Evolutionary conservation across 1,140 invertebrate genomes (phyloP).

Genomic region (Rhopalosiphum padi): DNA sequence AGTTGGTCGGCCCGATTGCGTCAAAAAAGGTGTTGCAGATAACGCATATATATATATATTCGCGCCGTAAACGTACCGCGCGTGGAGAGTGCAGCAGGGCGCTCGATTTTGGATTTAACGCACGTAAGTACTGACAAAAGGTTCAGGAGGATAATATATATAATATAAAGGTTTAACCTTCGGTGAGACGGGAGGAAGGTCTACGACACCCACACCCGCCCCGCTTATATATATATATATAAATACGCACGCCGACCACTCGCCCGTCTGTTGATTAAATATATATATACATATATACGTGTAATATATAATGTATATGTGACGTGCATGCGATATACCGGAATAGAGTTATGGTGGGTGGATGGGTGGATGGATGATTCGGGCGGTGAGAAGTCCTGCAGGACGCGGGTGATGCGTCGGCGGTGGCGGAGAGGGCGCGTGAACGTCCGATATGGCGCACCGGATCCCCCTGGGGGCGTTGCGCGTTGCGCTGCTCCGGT

Average conservation of each 20-base stretch:
- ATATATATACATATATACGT: neutral
- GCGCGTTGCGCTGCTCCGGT: conserved; percentile 53
- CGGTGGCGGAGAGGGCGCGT: conserved; percentile 8
- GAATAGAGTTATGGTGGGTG: neutral
- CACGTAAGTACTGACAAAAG: conserved; percentile 36
- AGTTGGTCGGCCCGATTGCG: neutral
- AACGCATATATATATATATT: neutral
- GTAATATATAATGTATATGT: neutral
- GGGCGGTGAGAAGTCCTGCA: neutral
- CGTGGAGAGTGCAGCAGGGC: neutral
- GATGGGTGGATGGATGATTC: neutral
- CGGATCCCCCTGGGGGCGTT: conserved; percentile 55
- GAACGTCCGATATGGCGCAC: conserved; percentile 55
- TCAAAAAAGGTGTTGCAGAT: conserved; percentile 33
- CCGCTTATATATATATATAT: neutral
- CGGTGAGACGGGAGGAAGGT: neutral
- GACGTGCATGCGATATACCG: neutral
- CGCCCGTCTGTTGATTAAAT: neutral
- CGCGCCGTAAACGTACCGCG: neutral
- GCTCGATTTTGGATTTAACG: conserved; percentile 51
- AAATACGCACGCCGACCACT: neutral
- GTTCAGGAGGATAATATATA: conserved; percentile 19
- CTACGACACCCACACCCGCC: neutral
- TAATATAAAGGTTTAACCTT: neutral
- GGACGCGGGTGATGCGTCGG: neutral